Evolutionary conservation across 2,888 invertebrate genomes (phyloP), one percentile per base, ranked within the genome.

Genomic region (Chrysina gloriosa): DNA sequence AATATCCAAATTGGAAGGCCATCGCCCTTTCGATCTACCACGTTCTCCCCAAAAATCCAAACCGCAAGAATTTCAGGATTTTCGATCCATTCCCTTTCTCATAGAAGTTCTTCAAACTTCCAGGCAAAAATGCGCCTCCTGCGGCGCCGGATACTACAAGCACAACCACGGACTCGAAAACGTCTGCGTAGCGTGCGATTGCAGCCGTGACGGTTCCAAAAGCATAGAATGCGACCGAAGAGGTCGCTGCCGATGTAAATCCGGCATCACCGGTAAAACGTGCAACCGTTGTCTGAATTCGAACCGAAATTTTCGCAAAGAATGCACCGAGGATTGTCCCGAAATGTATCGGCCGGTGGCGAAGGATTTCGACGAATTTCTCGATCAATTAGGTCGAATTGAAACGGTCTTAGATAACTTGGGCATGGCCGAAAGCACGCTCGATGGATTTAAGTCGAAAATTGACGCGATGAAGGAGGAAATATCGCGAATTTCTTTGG

Each of bases 221-320:
- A 89, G 91, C 76, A 88, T 91, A 74, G 95, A 96, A 81, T 97
- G 97, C 78, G 90, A 91, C 72, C 86, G 89, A 67, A 84, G 80
- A 27, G 95, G 95, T 0, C 94, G 94, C 80, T 96, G 97, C 84
- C 90, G 89, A 0, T 89, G 89, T 71, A 87, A 91, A 72, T 89
- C 91, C 65, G 93, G 93, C 79, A 94, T 97, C 0, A 96, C 95
- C 81, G 97, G 97, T 3, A 85, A 92, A 29, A 88, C 90, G 3
- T 98, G 97, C 81, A 95, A 97, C 82, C 89, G 94, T 34, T 98
- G 97, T 81, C 92, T 94, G 83, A 96, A 97, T 81, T 97, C 97
- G 80, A 96, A 94, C 78, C 90, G 90, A 77, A 92, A 95, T 79
- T 89, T 95, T 14, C 92, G 94, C 63, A 90, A 90, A 58, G 95